Evolutionary conservation across 2,888 invertebrate species (phyloP).

Genomic region (Venusia cambrica): DNA sequence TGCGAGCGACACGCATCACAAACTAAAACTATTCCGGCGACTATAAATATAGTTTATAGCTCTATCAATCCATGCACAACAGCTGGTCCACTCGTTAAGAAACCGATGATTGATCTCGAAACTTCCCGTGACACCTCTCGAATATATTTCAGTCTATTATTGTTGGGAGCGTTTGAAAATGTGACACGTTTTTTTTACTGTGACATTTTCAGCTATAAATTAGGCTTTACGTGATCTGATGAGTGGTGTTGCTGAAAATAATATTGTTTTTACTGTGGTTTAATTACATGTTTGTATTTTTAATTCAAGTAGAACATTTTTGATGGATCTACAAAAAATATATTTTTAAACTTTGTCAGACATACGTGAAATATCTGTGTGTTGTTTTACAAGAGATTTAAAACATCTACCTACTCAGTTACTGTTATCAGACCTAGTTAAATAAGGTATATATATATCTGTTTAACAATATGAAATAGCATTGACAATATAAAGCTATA

Average conservation of each 20-base stretch:
- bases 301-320: constrained; percentile 23
- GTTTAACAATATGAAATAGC: too few species aligned
- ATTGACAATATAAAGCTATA: too few species aligned
- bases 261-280: constrained; percentile 8
- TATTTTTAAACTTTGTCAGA: too few species aligned
- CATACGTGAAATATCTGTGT: too few species aligned
- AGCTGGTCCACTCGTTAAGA: constrained; percentile 74
- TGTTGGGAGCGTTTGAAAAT: constrained; percentile 19
- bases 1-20: constrained; percentile 52
- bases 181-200: constrained; percentile 19
- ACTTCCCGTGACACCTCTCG: constrained; percentile 23
- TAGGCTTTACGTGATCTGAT: constrained; percentile 22
- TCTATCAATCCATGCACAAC: constrained; percentile 71
- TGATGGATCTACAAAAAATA: constrained; percentile 23
- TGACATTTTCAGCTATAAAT: constrained; percentile 19
- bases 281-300: constrained; percentile 12
- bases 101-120: constrained; percentile 71
- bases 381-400: too few species aligned
- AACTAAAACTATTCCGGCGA: constrained; percentile 54
- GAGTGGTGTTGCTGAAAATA: constrained; percentile 12
- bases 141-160: constrained; percentile 22
- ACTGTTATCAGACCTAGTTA: too few species aligned
- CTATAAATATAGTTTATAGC: constrained; percentile 78
- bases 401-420: too few species aligned
- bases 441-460: too few species aligned